phyloP scores from a whole-genome alignment of 1,140 invertebrate species.

The Triops cancriformis region DNA sequence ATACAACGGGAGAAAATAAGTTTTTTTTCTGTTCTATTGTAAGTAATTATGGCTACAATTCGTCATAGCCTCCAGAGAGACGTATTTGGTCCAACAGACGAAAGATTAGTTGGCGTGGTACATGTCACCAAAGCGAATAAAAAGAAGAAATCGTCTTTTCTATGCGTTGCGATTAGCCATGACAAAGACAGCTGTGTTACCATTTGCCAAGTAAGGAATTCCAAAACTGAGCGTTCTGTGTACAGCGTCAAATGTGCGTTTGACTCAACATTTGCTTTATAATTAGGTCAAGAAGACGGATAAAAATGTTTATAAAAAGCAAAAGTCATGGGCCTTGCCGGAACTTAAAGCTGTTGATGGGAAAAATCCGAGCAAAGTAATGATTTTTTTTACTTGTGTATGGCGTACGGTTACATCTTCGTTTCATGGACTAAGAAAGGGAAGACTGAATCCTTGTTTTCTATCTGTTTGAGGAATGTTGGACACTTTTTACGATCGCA shows the following conservation, averaged over 20 bases:
- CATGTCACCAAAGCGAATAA: constrained; percentile 60
- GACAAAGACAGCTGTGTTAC: constrained; percentile 59
- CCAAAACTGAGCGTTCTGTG: constrained; percentile 16
- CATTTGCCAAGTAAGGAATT: constrained; percentile 52
- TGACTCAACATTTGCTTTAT: not conserved
- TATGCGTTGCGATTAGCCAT: constrained; percentile 64
- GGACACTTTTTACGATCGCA: too few species aligned
- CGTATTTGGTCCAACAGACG: constrained; percentile 67
- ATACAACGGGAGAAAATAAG: too few species aligned
- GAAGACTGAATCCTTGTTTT: too few species aligned
- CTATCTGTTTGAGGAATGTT: too few species aligned
- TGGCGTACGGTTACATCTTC: too few species aligned
- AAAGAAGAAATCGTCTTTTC: constrained; percentile 48
- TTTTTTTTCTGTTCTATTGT: not conserved
- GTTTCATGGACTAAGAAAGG: too few species aligned
- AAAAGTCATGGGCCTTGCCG: constrained; percentile 64
- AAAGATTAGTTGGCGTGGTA: constrained; percentile 68
- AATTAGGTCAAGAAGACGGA: constrained; percentile 68
- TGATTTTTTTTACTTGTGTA: not conserved
- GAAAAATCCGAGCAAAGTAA: constrained; percentile 39
- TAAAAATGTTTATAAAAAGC: constrained; percentile 72
- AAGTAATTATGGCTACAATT: constrained; percentile 25
- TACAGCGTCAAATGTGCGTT: constrained; percentile 23
- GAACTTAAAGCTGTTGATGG: constrained; percentile 74
- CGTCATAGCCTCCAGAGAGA: constrained; percentile 57